A percentile compares a stretch with the other conserved stretches of the same genome.
phyloP scores from a whole-genome alignment of 2,113 vertebrate species.

The Coreoperca whiteheadi region DNA sequence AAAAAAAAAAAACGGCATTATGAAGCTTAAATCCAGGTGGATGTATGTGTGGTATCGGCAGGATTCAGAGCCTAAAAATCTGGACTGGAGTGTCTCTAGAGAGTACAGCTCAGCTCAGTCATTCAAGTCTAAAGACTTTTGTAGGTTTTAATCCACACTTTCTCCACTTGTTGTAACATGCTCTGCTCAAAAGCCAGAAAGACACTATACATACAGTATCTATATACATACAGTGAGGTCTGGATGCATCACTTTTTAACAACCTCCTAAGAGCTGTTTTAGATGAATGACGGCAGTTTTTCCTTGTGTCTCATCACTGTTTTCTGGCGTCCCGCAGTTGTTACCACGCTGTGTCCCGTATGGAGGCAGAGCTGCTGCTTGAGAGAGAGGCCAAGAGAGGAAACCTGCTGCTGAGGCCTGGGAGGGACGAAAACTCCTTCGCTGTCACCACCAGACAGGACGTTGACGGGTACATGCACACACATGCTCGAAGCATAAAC shows the following conservation, averaged over 20 bases:
- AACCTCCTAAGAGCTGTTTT: not conserved
- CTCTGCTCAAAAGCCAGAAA: not conserved
- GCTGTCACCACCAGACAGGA: conserved; percentile 86
- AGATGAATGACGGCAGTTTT: not conserved
- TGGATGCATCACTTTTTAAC: not conserved
- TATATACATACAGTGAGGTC: not conserved
- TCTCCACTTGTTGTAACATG: not conserved
- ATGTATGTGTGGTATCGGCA: not conserved
- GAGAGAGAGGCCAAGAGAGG: conserved; percentile 81
- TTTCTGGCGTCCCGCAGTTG: conserved; percentile 75
- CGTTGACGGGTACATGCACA: conserved; percentile 76
- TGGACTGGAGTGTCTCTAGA: not conserved
- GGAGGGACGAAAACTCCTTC: conserved; percentile 66
- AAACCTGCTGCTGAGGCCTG: conserved; percentile 87
- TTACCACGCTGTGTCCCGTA: conserved; percentile 80
- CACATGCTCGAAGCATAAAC: conserved; percentile 39
- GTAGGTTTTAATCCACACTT: not conserved
- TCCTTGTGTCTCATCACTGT: not conserved
- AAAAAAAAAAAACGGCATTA: not conserved
- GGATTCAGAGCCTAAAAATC: not conserved
- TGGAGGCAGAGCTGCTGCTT: conserved; percentile 85
- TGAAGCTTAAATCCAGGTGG: not conserved
- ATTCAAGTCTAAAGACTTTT: too few relatives aligned
- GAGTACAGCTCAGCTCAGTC: not conserved
- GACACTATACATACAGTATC: too few relatives aligned